phyloP scores from a whole-genome alignment of 2,888 invertebrate genomes.

The Frankliniella fusca region DNA sequence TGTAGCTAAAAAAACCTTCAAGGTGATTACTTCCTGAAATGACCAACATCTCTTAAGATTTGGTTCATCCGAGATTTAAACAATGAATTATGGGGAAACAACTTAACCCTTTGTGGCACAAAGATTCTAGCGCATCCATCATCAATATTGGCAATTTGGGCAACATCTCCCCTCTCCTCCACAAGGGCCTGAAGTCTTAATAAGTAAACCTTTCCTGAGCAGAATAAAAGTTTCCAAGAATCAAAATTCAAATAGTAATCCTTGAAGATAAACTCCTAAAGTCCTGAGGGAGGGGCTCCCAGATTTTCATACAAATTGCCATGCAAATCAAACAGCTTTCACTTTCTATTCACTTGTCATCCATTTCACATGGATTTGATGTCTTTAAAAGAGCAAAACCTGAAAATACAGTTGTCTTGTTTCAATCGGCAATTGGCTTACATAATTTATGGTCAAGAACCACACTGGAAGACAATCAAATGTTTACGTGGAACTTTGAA shows the following conservation, averaged over 20 bases:
- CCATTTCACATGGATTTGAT: background rate
- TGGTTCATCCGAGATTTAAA: background rate
- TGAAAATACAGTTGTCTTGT: slow-evolving; percentile 10
- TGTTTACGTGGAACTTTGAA: background rate
- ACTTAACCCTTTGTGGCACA: slow-evolving; percentile 19
- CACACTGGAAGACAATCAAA: slow-evolving; percentile 19
- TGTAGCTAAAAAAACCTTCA: too few species aligned
- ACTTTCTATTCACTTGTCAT: slow-evolving; percentile 1
- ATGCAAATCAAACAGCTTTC: slow-evolving; percentile 1
- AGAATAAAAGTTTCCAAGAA: too few species aligned
- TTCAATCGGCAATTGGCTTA: slow-evolving; percentile 17
- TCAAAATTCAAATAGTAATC: too few species aligned
- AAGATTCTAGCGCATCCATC: slow-evolving; percentile 12
- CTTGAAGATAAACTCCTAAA: too few species aligned
- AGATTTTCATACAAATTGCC: background rate
- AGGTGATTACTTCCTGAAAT: background rate
- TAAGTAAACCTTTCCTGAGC: background rate
- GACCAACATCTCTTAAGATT: background rate
- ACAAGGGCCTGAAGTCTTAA: too few species aligned
- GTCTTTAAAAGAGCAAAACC: background rate
- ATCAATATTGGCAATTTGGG: background rate
- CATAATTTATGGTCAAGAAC: slow-evolving; percentile 5
- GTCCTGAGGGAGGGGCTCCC: background rate
- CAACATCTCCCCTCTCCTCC: background rate
- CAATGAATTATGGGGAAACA: slow-evolving; percentile 2